Conservation (phyloP, 1,140 invertebrate genomes). For the Aphidius ervi region DNA sequence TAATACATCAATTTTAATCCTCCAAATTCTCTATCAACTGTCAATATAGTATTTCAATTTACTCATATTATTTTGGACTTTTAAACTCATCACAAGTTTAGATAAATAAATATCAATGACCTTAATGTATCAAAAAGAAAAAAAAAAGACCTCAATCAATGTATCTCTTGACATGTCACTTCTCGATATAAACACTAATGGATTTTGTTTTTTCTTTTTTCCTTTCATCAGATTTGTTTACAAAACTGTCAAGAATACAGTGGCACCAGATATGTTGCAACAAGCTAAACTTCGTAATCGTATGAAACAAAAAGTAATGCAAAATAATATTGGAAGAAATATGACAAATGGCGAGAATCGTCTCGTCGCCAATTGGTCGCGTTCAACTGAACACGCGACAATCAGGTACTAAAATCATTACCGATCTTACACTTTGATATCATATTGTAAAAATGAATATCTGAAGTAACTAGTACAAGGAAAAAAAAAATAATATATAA, state of each 20-base stretch:
- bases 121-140: too few species aligned
- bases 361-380: constrained; percentile 47
- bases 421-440: neutral
- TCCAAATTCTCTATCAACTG: too few species aligned
- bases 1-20: too few species aligned
- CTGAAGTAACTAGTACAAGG: constrained; percentile 5
- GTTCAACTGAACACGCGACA: constrained; percentile 46
- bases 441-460: neutral
- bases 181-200: too few species aligned
- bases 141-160: too few species aligned
- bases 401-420: constrained; percentile 38
- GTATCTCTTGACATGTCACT: too few species aligned
- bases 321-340: constrained; percentile 35
- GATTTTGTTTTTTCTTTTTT: neutral
- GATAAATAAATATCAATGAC: too few species aligned
- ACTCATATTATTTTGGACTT: too few species aligned
- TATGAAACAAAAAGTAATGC: constrained; percentile 14
- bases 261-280: constrained; percentile 45
- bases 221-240: constrained; percentile 38
- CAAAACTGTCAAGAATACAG: constrained; percentile 38
- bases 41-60: too few species aligned
- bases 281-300: constrained; percentile 24
- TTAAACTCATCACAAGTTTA: too few species aligned
- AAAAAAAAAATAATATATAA: neutral
- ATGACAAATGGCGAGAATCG: constrained; percentile 29